Percentiles rank a stretch among this genome's conserved stretches.
These are phyloP conservation scores for Oncorhynchus tshawytscha DNA, from an alignment of 2,113 vertebrate species.

Conservation along the genomic window DNA sequence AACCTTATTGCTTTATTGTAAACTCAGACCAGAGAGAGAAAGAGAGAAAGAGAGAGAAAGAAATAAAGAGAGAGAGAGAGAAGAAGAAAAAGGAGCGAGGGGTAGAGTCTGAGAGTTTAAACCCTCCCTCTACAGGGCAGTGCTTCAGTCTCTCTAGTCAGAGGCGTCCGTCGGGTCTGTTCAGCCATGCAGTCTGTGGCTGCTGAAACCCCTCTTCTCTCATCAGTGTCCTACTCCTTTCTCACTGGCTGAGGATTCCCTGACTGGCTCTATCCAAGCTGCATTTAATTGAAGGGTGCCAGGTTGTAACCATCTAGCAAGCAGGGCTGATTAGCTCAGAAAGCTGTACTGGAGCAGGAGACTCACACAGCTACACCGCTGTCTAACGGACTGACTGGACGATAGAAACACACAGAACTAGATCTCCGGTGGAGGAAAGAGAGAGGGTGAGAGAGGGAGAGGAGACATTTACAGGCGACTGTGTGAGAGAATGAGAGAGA, in stretches of 20 bases:
- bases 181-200: slow-evolving; percentile 22
- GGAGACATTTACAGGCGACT: slow-evolving; percentile 48
- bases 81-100: background rate
- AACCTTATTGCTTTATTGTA: background rate
- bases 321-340: slow-evolving; percentile 56
- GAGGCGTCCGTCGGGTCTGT: slow-evolving; percentile 33
- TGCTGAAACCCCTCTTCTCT: slow-evolving; percentile 38
- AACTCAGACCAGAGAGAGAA: background rate
- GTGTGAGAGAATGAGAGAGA: slow-evolving; percentile 32
- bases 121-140: slow-evolving; percentile 8
- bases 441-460: slow-evolving; percentile 11
- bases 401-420: slow-evolving; percentile 2
- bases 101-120: background rate
- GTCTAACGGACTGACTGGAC: too few relatives aligned
- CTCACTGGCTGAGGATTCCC: slow-evolving; percentile 68
- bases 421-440: slow-evolving; percentile 40
- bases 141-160: slow-evolving; percentile 48
- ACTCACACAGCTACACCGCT: too few relatives aligned
- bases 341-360: slow-evolving; percentile 2
- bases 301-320: slow-evolving; percentile 42
- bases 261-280: slow-evolving; percentile 50
- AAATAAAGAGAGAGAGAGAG: background rate
- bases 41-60: background rate
- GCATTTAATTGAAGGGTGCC: slow-evolving; percentile 75
- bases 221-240: slow-evolving; percentile 55